These are phyloP conservation scores for Alosa alosa DNA, from an alignment of 2,113 vertebrate genomes.

Conservation along the genomic window DNA sequence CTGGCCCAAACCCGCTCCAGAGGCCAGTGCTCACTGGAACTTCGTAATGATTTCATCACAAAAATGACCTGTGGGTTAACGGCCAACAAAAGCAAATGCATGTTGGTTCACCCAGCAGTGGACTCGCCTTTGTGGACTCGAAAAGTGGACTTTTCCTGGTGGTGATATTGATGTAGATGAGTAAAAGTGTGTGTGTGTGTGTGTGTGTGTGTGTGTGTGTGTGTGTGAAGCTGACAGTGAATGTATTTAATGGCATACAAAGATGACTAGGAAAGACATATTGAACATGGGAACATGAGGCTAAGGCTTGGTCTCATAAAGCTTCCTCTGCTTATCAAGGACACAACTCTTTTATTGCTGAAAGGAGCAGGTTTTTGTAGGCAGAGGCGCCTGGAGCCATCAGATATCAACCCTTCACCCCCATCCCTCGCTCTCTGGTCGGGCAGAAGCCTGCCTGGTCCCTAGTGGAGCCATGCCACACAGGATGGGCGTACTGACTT, in stretches of 20 bases:
- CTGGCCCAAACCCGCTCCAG: neutral
- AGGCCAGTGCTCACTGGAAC: neutral
- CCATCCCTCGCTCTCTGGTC: neutral
- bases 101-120: neutral
- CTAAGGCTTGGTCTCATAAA: neutral
- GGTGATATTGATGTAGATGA: too few relatives aligned
- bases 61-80: neutral
- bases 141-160: neutral
- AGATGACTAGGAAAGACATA: neutral
- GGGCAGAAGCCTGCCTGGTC: conserved; percentile 7
- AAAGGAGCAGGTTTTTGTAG: neutral
- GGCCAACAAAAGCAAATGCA: conserved; percentile 2
- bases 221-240: neutral
- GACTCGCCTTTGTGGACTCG: too few relatives aligned
- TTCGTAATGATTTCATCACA: conserved; percentile 12
- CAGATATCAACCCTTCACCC: neutral
- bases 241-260: neutral
- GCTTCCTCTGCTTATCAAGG: neutral
- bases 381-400: neutral
- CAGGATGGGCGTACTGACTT: conserved; percentile 71
- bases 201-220: too few relatives aligned
- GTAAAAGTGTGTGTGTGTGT: neutral
- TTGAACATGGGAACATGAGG: neutral
- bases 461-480: conserved; percentile 46
- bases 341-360: neutral